phyloP scores from a whole-genome alignment of 2,888 invertebrate genomes.

The Steinernema scapterisci region DNA sequence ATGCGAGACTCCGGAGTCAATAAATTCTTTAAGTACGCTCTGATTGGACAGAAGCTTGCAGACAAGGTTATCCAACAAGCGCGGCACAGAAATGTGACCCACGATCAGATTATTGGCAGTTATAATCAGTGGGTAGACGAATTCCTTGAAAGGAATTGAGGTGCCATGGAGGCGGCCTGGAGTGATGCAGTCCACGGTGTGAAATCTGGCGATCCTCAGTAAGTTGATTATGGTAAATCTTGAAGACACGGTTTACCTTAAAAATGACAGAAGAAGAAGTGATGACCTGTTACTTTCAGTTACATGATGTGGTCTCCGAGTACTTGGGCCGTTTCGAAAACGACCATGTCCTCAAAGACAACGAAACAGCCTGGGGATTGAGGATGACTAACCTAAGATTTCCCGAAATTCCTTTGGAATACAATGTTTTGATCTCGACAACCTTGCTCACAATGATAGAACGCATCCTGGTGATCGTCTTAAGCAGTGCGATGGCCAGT shows the following conservation, averaged over 20 bases:
- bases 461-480: no score
- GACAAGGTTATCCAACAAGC: neutral
- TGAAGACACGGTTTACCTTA: neutral
- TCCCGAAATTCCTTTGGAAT: no score
- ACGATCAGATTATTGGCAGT: neutral
- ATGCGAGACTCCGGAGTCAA: conserved; percentile 47
- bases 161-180: conserved; percentile 10
- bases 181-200: neutral
- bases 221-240: neutral
- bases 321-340: conserved; percentile 55
- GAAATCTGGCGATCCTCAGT: neutral
- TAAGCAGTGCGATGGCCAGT: no score
- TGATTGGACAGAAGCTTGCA: neutral
- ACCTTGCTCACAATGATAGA: no score
- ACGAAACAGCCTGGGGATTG: conserved; percentile 23
- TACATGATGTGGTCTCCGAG: conserved; percentile 62
- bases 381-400: no score
- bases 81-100: neutral
- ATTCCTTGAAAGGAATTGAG: neutral
- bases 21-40: conserved; percentile 42
- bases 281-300: conserved; percentile 36
- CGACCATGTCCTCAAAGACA: neutral
- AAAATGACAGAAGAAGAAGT: conserved; percentile 28
- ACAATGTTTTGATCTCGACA: no score
- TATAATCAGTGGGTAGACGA: neutral